phyloP scores from a whole-genome alignment of 1,140 invertebrate genomes.

The Pomacea maculata region DNA sequence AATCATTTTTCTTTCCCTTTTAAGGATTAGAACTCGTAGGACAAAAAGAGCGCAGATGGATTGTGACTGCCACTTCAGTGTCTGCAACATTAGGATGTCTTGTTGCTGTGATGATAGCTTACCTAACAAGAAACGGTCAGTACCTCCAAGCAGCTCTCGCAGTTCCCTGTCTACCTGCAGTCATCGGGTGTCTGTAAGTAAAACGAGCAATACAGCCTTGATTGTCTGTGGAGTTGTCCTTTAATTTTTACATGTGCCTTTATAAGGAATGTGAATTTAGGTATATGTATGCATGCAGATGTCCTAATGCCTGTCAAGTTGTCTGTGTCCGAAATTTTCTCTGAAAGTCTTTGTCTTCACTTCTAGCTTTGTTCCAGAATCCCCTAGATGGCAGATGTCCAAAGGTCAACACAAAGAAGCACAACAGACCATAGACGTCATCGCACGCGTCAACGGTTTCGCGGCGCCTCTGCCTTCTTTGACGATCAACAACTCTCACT shows the following conservation, averaged over 20 bases:
- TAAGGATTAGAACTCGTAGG: neutral
- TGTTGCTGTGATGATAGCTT: neutral
- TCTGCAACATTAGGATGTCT: neutral
- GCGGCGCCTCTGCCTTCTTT: neutral
- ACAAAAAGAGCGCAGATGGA: neutral
- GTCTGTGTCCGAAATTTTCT: too few relatives aligned
- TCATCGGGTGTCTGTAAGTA: constrained; percentile 1
- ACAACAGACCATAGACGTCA: constrained; percentile 34
- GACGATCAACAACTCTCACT: too few relatives aligned
- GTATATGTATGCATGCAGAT: too few relatives aligned
- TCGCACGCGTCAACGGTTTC: constrained; percentile 40
- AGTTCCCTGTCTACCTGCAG: neutral
- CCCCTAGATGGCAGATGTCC: constrained; percentile 48
- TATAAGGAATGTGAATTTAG: too few relatives aligned
- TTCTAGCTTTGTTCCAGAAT: constrained; percentile 50
- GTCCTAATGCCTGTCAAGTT: too few relatives aligned
- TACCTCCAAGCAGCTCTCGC: neutral
- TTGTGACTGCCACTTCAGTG: neutral
- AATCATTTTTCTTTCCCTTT: neutral
- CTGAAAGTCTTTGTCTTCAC: too few relatives aligned
- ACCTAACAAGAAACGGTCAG: neutral
- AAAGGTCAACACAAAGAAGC: constrained; percentile 44
- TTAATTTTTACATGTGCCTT: too few relatives aligned
- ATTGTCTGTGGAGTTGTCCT: too few relatives aligned
- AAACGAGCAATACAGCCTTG: too few relatives aligned